These are phyloP conservation scores for Drosophila meridionalis DNA, from an alignment of 2,888 invertebrate genomes.

Conservation along the genomic window DNA sequence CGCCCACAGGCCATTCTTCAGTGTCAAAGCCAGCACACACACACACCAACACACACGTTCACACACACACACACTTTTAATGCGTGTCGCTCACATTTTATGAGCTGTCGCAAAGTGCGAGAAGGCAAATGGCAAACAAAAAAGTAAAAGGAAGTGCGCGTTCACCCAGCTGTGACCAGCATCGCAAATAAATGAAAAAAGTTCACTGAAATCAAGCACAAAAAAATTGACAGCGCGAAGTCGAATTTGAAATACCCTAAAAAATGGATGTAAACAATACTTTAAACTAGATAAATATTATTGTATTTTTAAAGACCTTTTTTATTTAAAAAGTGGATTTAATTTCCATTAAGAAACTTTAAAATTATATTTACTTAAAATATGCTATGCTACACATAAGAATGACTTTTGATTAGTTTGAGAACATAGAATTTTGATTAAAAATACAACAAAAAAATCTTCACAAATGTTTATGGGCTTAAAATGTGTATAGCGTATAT, in stretches of 20 bases:
- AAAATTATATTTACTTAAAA: too few relatives aligned
- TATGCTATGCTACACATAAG: too few relatives aligned
- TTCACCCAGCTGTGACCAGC: slow-evolving; percentile 78
- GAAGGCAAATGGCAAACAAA: slow-evolving; percentile 56
- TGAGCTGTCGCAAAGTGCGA: slow-evolving; percentile 79
- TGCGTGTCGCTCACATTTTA: slow-evolving; percentile 80
- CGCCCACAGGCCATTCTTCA: slow-evolving; percentile 74
- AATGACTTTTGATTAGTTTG: too few relatives aligned
- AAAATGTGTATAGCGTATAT: too few relatives aligned
- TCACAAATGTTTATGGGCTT: too few relatives aligned
- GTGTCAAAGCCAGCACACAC: slow-evolving; percentile 68
- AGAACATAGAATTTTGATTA: too few relatives aligned
- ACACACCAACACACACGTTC: slow-evolving; percentile 7
- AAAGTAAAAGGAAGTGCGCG: slow-evolving; percentile 68
- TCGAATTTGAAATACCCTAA: slow-evolving; percentile 5
- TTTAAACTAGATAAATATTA: too few relatives aligned
- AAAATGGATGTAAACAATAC: too few relatives aligned
- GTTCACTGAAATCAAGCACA: slow-evolving; percentile 62
- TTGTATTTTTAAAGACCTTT: too few relatives aligned
- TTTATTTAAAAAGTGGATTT: too few relatives aligned
- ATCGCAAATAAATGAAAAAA: slow-evolving; percentile 76
- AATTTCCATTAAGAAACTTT: too few relatives aligned
- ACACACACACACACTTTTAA: slow-evolving; percentile 60
- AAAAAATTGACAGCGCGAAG: not conserved
- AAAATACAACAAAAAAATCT: too few relatives aligned